Conservation (phyloP, 2,888 invertebrate species). For the Drosophila cracens region DNA sequence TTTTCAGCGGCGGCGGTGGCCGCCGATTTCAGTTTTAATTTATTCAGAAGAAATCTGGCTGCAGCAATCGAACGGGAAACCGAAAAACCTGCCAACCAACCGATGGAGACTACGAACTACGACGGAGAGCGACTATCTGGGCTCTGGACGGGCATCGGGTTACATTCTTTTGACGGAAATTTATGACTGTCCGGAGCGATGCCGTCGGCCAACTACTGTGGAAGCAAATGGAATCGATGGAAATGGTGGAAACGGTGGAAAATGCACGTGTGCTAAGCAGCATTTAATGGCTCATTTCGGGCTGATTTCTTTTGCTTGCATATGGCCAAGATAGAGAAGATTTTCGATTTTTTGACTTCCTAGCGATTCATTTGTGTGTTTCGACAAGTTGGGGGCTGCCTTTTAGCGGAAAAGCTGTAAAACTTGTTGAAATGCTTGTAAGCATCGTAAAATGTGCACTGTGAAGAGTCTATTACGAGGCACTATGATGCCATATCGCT, state of each 20-base stretch:
- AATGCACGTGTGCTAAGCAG: slow-evolving; percentile 79
- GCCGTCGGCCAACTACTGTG: slow-evolving; percentile 50
- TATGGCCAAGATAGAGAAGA: slow-evolving; percentile 22
- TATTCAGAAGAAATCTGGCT: slow-evolving; percentile 81
- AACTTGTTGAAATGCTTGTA: slow-evolving; percentile 80
- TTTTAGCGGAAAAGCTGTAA: slow-evolving; percentile 81
- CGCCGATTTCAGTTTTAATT: slow-evolving; percentile 71
- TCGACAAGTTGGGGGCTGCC: slow-evolving; percentile 61
- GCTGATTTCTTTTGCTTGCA: slow-evolving; percentile 76
- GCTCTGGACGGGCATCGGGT: slow-evolving; percentile 57
- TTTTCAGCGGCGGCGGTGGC: slow-evolving; percentile 51
- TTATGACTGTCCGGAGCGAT: slow-evolving; percentile 62
- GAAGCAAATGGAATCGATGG: slow-evolving; percentile 54
- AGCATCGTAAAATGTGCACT: slow-evolving; percentile 72
- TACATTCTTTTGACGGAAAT: slow-evolving; percentile 79
- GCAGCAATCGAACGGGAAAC: slow-evolving; percentile 73
- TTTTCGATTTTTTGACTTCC: slow-evolving; percentile 36
- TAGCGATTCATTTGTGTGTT: slow-evolving; percentile 46
- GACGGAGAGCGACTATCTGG: slow-evolving; percentile 24
- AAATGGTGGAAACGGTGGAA: slow-evolving; percentile 73
- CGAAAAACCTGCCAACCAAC: slow-evolving; percentile 41
- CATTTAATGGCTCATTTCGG: slow-evolving; percentile 83
- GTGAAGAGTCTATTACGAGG: slow-evolving; percentile 71
- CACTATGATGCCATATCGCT: slow-evolving; percentile 71
- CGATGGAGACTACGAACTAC: slow-evolving; percentile 31